A percentile compares a stretch with the other conserved stretches of the same genome.
These are phyloP conservation scores for Lordiphosa fenestrarum DNA, from an alignment of 2,888 invertebrate species.

Conservation along the genomic window DNA sequence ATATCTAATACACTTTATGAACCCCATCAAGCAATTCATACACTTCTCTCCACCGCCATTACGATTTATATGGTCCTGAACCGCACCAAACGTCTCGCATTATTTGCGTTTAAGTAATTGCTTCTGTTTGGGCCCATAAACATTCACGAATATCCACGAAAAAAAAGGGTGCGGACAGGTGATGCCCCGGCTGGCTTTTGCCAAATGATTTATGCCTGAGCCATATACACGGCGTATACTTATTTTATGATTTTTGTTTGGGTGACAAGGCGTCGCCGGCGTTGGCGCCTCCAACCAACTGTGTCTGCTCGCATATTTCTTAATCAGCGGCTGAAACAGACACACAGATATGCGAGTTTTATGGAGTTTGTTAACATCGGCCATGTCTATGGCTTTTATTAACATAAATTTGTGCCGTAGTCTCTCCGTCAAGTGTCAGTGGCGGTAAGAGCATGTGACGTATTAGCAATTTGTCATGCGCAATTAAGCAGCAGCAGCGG, in stretches of 20 bases:
- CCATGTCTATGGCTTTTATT: conserved; percentile 62
- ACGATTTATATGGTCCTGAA: neutral
- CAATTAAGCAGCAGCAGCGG: conserved; percentile 56
- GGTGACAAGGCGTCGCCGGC: conserved; percentile 34
- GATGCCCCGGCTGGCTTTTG: conserved; percentile 1
- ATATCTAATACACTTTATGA: too few species aligned
- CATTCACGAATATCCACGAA: conserved; percentile 8
- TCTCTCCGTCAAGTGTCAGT: conserved; percentile 38
- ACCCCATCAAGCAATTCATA: too few species aligned
- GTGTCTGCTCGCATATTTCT: conserved; percentile 45
- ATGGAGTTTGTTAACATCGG: conserved; percentile 28
- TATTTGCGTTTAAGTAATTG: conserved; percentile 14
- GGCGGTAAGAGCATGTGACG: conserved; percentile 44
- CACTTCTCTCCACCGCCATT: too few species aligned
- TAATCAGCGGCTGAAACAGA: conserved; percentile 44
- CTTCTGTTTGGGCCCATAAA: conserved; percentile 4
- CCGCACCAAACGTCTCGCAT: conserved; percentile 8
- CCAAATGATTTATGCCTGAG: conserved; percentile 53
- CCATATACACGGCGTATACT: conserved; percentile 53
- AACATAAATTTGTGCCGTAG: conserved; percentile 58
- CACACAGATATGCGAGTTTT: conserved; percentile 29
- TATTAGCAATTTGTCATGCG: conserved; percentile 71
- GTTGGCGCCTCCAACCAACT: conserved; percentile 53
- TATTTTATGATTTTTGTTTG: conserved; percentile 54
- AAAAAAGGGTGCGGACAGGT: conserved; percentile 13